Base-by-base conservation (phyloP, 64 coral and sea anemone genomes). In the Dendronephthya gigantea region DNA sequence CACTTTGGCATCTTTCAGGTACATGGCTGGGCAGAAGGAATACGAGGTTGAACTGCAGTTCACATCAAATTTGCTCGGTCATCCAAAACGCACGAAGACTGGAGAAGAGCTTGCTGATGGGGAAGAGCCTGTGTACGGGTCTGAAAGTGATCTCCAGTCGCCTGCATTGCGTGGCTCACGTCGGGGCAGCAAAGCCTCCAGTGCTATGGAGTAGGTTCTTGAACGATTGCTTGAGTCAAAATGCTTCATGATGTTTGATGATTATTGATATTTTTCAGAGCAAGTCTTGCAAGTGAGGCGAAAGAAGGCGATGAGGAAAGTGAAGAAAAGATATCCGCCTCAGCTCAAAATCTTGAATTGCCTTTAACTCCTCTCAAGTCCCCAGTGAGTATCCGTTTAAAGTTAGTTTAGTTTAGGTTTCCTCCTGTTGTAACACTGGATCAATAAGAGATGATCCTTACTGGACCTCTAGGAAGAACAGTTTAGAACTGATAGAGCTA, bases 1-100 rank as follows among this genome's bases (percentile, higher is more conserved):
- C 41, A 45, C 41, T 45, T 4, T 45, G 41, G 11, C 31, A 82
- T 1, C 84, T 23, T 79, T 2, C 55, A 98, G 95, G 23, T 98
- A 98, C 85, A 98, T 98, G 95, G 95, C 95, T 16, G 95, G 95
- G 8, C 95, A 98, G 56, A 98, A 98, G 47, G 95, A 98, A 55
- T 98, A 98, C 14, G 95, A 98, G 25, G 92, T 98, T 30, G 95
- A 98, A 86, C 66, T 98, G 4, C 95, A 98, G 82, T 98, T 98
- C 34, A 90, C 95, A 22, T 98, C 95, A 59, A 92, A 92, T 29
- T 86, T 98, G 23, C 70, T 98, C 39, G 90, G 95, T 32, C 93
- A 98, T 23, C 95, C 95, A n/a, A 89, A 92, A 7, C 95, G 95
- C 31, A 98, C 95, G 23, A 98, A 98, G 87, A 91, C 89, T 40